A percentile compares a stretch with the other conserved stretches of the same genome.
These are phyloP conservation scores for Drosophila orena DNA, from an alignment of 1,140 invertebrate genomes.

Conservation along the genomic window DNA sequence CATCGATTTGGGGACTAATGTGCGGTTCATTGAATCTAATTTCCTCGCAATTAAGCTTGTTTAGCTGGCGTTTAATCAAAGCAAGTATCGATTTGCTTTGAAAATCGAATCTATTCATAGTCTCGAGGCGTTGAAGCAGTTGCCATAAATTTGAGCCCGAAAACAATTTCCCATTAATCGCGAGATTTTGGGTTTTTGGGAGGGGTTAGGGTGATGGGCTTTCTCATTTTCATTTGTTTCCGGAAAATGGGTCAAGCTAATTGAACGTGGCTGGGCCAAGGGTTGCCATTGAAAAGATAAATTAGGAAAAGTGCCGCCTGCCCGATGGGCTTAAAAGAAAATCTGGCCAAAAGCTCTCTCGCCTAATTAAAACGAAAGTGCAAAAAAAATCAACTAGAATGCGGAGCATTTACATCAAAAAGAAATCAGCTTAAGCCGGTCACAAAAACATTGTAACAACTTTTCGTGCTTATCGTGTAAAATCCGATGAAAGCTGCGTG, in stretches of 20 bases:
- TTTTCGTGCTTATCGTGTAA: conserved; percentile 10
- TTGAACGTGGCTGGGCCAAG: conserved; percentile 40
- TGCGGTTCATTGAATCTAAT: conserved; percentile 54
- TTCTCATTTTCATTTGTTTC: conserved; percentile 26
- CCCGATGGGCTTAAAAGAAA: conserved; percentile 22
- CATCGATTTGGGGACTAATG: conserved; percentile 16
- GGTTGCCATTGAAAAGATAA: conserved; percentile 39
- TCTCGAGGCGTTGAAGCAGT: conserved; percentile 11
- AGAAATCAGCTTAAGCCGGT: conserved; percentile 4
- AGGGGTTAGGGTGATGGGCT: neutral
- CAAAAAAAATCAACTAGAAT: conserved; percentile 13
- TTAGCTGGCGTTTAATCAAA: conserved; percentile 49
- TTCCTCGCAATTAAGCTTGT: conserved; percentile 38
- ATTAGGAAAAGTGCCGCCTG: conserved; percentile 56
- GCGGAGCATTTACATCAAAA: neutral
- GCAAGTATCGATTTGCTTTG: conserved; percentile 63
- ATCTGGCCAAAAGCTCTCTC: conserved; percentile 50
- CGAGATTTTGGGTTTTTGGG: neutral
- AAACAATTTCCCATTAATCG: conserved; percentile 58
- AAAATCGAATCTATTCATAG: conserved; percentile 46
- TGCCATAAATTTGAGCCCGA: conserved; percentile 36
- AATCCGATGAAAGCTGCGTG: conserved; percentile 2
- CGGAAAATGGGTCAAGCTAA: conserved; percentile 49
- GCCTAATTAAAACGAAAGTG: conserved; percentile 65
- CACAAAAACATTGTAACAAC: conserved; percentile 27